Evolutionary conservation across 2,888 invertebrate genomes (phyloP), one percentile per base, ranked within the genome.

Genomic region (Allophyes oxyacanthae): DNA sequence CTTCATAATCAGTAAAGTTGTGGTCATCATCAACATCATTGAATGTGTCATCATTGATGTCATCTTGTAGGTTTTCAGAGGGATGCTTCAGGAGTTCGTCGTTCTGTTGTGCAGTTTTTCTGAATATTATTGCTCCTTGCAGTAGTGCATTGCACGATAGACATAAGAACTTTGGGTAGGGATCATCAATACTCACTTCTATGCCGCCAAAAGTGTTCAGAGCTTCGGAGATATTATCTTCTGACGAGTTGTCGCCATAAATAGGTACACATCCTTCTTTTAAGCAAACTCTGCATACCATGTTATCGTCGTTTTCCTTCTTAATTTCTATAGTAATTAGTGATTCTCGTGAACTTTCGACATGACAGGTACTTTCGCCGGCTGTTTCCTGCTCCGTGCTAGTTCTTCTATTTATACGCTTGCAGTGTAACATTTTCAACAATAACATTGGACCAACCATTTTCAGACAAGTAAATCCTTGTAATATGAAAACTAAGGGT

Each of bases 211-310:
- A 84, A 14, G 50, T 68, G 13, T 62, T 76, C 25, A 93, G 53
- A 0, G 79, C 81, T 42, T 85, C 82, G 0, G 87, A 72, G 34
- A 90, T 62, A 48, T n/a, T n/a, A n/a, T 90, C 81, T 41, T 82
- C 76, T 1, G 48, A 36, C 1, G 48, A 40, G 4, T 75, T 64
- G 8, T 72, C 70, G 2, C 84, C 85, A 45, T 77, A 87, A 45
- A 94, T 91, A 11, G 88, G 85, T 58, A 92, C 79, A 37, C 64
- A 67, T n/a, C 92, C 92, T 64, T 84, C 78, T 69, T 90, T 88
- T 6, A 93, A 77, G 67, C 93, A 94, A 26, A 92, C 84, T 63
- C 93, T 83, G 69, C 92, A 92, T 0, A 66, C 71, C 8, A 56
- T 72, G 28, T 77, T 57, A 3, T 69, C 61, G 10, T 42, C 54